Percentiles rank a stretch among this genome's conserved stretches.
Evolutionary conservation across 1,140 invertebrate genomes (phyloP).

Genomic region (Drosophila dunni): DNA sequence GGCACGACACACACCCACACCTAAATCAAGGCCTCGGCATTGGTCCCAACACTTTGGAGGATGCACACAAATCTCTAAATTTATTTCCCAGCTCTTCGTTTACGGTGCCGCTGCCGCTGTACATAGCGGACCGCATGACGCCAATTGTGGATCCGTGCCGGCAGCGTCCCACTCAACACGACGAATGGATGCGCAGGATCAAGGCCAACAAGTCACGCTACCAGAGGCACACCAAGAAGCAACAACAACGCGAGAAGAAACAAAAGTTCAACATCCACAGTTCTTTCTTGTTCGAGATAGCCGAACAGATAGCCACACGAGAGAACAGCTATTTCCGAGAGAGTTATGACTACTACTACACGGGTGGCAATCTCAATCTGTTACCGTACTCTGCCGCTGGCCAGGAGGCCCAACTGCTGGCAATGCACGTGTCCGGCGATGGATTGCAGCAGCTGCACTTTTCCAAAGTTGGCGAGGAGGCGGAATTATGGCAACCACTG

Average conservation of each 20-base stretch:
- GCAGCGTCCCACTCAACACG: conserved; percentile 13
- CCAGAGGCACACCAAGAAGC: not conserved
- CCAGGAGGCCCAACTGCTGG: conserved; percentile 20
- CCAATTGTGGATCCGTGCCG: conserved; percentile 54
- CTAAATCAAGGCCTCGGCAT: conserved; percentile 47
- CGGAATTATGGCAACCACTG: conserved; percentile 46
- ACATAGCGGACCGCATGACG: conserved; percentile 36
- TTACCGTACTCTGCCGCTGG: conserved; percentile 20
- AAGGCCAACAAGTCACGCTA: not conserved
- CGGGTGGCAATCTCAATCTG: conserved; percentile 55
- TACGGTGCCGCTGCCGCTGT: conserved; percentile 51
- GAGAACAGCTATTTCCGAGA: conserved; percentile 60
- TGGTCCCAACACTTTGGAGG: not conserved
- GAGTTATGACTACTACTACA: conserved; percentile 73
- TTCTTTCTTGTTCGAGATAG: conserved; percentile 46
- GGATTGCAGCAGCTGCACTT: conserved; percentile 46
- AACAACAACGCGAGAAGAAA: conserved; percentile 55
- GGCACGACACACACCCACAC: conserved; percentile 26
- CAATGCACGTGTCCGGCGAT: conserved; percentile 54
- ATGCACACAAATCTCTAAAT: conserved; percentile 2
- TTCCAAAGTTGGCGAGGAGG: conserved; percentile 42
- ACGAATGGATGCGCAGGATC: conserved; percentile 37
- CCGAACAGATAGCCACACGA: conserved; percentile 62
- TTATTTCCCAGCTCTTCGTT: conserved; percentile 46
- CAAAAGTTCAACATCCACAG: conserved; percentile 22